phyloP scores from a whole-genome alignment of 2,797 vertebrate species.

The Tinamus major region DNA sequence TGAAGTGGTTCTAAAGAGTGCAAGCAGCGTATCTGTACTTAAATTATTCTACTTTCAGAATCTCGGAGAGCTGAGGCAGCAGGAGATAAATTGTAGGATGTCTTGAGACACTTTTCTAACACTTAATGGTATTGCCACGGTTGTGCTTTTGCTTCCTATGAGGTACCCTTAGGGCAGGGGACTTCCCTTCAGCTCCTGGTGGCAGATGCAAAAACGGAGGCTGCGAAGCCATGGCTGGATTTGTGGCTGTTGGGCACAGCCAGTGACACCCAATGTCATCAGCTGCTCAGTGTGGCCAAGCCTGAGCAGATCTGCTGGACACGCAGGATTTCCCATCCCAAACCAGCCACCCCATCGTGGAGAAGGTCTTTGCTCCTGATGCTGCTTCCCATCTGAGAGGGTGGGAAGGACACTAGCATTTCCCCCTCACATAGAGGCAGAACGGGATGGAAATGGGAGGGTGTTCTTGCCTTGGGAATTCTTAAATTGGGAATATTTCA shows the following conservation, averaged over 20 bases:
- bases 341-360: neutral
- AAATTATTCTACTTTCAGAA: neutral
- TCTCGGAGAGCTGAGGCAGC: neutral
- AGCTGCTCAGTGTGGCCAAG: neutral
- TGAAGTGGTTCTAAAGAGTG: neutral
- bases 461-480: neutral
- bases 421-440: rapidly evolving
- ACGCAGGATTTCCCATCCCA: neutral
- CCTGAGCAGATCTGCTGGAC: neutral
- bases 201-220: neutral
- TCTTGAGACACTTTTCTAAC: neutral
- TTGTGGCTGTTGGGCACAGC: neutral
- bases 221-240: too few relatives aligned
- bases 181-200: neutral
- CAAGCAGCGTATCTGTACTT: neutral
- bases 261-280: neutral
- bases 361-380: neutral
- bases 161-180: neutral
- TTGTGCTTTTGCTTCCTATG: neutral
- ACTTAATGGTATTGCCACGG: neutral
- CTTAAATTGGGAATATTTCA: neutral
- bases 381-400: rapidly evolving
- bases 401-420: neutral
- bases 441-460: neutral
- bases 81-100: neutral